phyloP scores from a whole-genome alignment of 2,888 invertebrate genomes.

The Leptinotarsa peninsularis region DNA sequence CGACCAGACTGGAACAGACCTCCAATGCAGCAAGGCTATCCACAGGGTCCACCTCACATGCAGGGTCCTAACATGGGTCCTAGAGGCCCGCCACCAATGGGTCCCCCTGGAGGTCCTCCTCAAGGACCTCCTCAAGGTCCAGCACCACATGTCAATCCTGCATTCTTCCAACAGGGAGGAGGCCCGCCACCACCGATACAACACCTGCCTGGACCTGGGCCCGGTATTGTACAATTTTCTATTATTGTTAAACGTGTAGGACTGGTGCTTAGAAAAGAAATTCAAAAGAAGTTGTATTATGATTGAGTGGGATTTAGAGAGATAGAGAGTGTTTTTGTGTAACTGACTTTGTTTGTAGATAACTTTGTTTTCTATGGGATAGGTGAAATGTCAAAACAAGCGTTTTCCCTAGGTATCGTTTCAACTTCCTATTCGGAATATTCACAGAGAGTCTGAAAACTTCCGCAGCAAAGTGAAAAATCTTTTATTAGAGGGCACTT shows the following conservation, averaged over 20 bases:
- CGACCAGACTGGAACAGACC: conserved; percentile 82
- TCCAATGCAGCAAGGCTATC: conserved; percentile 78
- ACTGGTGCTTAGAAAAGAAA: conserved; percentile 19
- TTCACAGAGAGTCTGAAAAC: too few species aligned
- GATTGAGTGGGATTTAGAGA: background rate
- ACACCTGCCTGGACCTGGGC: conserved; percentile 66
- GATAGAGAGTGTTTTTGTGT: too few species aligned
- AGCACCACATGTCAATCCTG: conserved; percentile 96
- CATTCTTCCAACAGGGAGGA: conserved; percentile 89
- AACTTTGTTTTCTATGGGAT: too few species aligned
- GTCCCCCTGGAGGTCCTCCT: conserved; percentile 68
- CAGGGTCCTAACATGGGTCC: conserved; percentile 72
- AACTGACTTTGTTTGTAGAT: too few species aligned
- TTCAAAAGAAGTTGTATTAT: conserved; percentile 14
- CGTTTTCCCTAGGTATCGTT: too few species aligned
- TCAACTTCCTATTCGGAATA: too few species aligned
- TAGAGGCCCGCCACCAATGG: conserved; percentile 71
- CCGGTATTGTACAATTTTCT: conserved; percentile 47
- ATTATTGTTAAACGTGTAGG: conserved; percentile 40
- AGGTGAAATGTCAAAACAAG: too few species aligned
- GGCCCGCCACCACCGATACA: conserved; percentile 70
- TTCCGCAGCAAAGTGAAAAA: too few species aligned
- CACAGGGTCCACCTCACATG: conserved; percentile 79
- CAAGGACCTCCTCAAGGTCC: conserved; percentile 71
- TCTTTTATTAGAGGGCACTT: too few species aligned